Evolutionary conservation across 2,888 invertebrate species (phyloP).

Genomic region (Agrochola litura): DNA sequence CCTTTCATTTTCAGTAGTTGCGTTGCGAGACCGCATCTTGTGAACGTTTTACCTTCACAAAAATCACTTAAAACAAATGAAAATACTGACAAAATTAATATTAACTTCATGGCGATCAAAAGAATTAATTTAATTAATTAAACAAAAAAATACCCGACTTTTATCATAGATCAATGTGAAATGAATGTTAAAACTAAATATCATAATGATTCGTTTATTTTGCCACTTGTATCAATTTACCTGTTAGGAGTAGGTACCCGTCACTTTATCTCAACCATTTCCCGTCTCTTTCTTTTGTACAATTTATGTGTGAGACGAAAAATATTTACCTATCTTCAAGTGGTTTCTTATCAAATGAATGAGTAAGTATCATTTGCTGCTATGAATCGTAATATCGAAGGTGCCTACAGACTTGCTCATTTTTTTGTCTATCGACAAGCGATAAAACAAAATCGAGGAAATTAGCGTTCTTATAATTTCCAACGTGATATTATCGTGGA

Average conservation of each 20-base stretch:
- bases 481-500: too few species aligned
- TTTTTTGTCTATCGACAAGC: too few species aligned
- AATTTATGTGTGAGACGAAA: neutral
- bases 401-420: too few species aligned
- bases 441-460: too few species aligned
- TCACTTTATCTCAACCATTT: neutral
- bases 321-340: conserved; percentile 12
- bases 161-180: neutral
- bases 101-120: conserved; percentile 8
- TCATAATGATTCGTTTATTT: neutral
- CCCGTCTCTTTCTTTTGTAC: conserved; percentile 16
- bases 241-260: neutral
- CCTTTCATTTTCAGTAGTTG: conserved; percentile 70
- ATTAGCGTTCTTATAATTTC: too few species aligned
- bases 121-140: too few species aligned
- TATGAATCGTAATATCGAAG: neutral
- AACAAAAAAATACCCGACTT: neutral
- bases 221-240: neutral
- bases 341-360: conserved; percentile 12
- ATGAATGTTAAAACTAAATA: neutral
- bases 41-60: conserved; percentile 71
- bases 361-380: neutral
- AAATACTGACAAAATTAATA: neutral
- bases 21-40: conserved; percentile 75
- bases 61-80: conserved; percentile 8